Evolutionary conservation across 2,888 invertebrate species (phyloP).

Genomic region (Smittia sp.): DNA sequence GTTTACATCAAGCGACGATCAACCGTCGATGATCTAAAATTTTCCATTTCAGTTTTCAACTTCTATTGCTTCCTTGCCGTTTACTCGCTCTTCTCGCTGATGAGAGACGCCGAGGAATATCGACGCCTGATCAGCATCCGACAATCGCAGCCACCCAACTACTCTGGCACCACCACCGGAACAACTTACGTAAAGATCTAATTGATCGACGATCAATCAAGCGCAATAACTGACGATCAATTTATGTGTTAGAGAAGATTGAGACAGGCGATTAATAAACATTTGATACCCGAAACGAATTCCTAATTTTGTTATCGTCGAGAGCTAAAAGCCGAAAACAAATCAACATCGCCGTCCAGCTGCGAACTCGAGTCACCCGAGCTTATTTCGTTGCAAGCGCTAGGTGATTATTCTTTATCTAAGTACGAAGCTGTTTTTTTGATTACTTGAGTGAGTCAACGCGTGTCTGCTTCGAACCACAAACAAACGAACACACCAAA

Average conservation of each 20-base stretch:
- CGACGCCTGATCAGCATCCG: not conserved
- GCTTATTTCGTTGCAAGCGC: too few relatives aligned
- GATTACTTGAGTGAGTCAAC: too few relatives aligned
- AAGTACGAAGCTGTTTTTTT: too few relatives aligned
- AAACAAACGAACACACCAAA: too few relatives aligned
- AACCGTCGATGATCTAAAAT: conserved; percentile 9
- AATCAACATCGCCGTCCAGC: too few relatives aligned
- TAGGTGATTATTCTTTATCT: too few relatives aligned
- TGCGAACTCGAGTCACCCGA: too few relatives aligned
- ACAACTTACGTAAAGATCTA: conserved; percentile 40
- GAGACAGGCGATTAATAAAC: not conserved
- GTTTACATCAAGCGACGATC: not conserved
- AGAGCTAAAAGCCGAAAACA: too few relatives aligned
- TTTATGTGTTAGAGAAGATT: too few relatives aligned
- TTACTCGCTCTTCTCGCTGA: conserved; percentile 21
- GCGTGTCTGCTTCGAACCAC: too few relatives aligned
- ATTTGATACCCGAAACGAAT: too few relatives aligned
- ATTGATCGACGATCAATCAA: not conserved
- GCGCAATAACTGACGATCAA: not conserved
- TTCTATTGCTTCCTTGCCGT: conserved; percentile 37
- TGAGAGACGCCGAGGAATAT: conserved; percentile 36
- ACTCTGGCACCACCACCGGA: not conserved
- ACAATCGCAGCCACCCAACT: conserved; percentile 5
- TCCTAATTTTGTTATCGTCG: not conserved
- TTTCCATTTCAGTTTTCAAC: conserved; percentile 37